These are phyloP conservation scores for Atta texana DNA, from an alignment of 1,140 invertebrate species.

Conservation along the genomic window DNA sequence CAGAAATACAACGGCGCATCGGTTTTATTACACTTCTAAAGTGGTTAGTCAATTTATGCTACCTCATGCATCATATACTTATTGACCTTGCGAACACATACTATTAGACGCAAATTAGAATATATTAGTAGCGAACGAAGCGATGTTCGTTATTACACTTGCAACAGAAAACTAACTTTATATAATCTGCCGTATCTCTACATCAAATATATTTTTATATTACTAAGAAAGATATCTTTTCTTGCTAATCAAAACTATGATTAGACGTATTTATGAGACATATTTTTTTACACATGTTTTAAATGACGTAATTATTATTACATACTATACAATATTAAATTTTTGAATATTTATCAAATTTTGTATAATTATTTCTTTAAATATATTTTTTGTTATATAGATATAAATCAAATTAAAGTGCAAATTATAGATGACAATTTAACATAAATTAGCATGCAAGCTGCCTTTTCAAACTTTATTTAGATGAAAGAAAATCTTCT, in stretches of 20 bases:
- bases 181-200: neutral
- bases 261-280: neutral
- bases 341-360: neutral
- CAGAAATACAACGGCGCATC: constrained; percentile 13
- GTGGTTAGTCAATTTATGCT: constrained; percentile 57
- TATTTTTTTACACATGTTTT: neutral
- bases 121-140: constrained; percentile 11
- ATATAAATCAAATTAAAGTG: neutral
- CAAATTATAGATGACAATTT: constrained; percentile 8
- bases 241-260: neutral
- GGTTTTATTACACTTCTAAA: constrained; percentile 27
- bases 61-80: constrained; percentile 63
- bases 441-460: neutral
- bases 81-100: constrained; percentile 60
- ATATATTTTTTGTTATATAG: neutral
- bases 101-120: constrained; percentile 29
- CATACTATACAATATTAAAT: neutral
- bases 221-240: neutral
- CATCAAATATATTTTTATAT: neutral
- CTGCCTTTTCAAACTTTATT: neutral
- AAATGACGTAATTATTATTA: neutral
- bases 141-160: neutral
- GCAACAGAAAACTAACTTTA: neutral
- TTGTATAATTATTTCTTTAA: neutral
- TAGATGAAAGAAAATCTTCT: neutral